Evolutionary conservation across 2,113 vertebrate species (phyloP).

Genomic region (Zonotrichia leucophrys): DNA sequence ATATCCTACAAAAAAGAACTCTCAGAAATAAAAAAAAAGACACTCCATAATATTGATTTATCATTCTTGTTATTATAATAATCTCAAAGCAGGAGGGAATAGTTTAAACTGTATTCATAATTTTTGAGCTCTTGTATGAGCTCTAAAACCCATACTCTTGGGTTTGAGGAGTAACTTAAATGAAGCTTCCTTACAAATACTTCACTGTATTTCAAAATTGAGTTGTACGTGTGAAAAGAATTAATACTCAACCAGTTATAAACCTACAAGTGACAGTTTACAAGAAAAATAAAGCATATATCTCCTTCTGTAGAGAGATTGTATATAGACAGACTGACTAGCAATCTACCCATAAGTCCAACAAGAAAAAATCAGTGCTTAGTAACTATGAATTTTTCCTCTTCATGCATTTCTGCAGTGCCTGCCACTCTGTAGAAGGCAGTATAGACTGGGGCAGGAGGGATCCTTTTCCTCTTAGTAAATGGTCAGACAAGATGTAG

Average conservation of each 20-base stretch:
- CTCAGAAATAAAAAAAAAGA: neutral
- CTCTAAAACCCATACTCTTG: too few relatives aligned
- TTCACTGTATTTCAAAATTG: neutral
- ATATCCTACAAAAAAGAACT: neutral
- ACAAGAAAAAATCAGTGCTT: neutral
- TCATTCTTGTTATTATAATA: neutral
- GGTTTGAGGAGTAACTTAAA: neutral
- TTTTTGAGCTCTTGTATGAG: neutral
- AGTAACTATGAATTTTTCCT: neutral
- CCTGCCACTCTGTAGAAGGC: neutral
- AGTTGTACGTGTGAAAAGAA: neutral
- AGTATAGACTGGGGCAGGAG: neutral
- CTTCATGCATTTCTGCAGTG: neutral
- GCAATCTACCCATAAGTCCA: neutral
- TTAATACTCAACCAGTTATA: neutral
- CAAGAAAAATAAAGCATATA: neutral
- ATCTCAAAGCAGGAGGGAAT: neutral
- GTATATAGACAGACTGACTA: neutral
- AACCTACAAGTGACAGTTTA: neutral
- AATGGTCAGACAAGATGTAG: neutral
- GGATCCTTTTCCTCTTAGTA: neutral
- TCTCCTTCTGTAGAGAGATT: neutral
- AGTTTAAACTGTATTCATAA: neutral
- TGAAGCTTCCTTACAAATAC: neutral
- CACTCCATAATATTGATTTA: neutral